Base-by-base conservation (phyloP, 2,888 invertebrate genomes). In the Drosophila seclusa region DNA sequence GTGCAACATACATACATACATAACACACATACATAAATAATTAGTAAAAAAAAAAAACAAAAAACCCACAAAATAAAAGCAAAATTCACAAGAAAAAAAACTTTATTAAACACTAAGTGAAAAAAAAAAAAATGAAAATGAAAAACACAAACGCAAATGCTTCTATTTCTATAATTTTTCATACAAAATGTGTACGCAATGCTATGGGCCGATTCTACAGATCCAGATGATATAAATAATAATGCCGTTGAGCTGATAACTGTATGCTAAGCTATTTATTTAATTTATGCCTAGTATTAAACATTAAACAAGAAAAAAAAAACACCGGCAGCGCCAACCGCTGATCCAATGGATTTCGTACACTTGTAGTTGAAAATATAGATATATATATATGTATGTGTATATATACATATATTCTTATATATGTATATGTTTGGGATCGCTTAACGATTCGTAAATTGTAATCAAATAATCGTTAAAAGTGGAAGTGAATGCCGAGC, bases 231-330 rank as follows among this genome's bases (percentile, higher is more conserved):
- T 82, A 83, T 82, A 82, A 72, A 76, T 81, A 83, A 78, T 72
- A 68, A 77, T 73, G 79, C 82, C 80, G 72, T 79, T 77, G 82
- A 78, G 88, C 83, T 88, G 76, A 79, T 73, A 81, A 78, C 71
- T 80, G 83, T 87, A 85, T 72, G 86, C 88, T 85, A 85, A 85
- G 84, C 84, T 85, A 85, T 85, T 85, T 85, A 85, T 85, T 85
- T 85, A 77, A 85, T 88, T 88, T 85, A 85, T 85, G 84, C 77
- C 60, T 85, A 88, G 88, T 85, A 88, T 88, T 88, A 86, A 84
- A 78, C 49, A 69, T 76, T 59, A 74, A 45, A 45, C 45, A 45
- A 68, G 36, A 54, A 52, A 65, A 36, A 36, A 38, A 31, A 27
- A 67, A 63, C n/a, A 48, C 50, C 57, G 55, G 65, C 74, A 66